phyloP scores from a whole-genome alignment of 2,797 vertebrate genomes.

The Schizopygopsis malacanthus region DNA sequence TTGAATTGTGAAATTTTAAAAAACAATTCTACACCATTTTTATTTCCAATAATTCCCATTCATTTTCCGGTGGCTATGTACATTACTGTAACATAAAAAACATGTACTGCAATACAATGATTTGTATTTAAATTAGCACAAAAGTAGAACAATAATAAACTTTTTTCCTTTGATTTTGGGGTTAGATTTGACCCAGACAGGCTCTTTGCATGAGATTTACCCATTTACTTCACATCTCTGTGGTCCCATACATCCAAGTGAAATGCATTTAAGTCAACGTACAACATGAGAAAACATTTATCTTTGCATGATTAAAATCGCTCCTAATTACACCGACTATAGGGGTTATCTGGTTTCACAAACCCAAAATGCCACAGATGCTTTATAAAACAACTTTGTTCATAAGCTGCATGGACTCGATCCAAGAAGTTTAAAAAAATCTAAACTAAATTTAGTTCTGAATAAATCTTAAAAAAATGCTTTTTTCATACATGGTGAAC shows the following conservation, averaged over 20 bases:
- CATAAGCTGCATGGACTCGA: not conserved
- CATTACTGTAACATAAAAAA: not conserved
- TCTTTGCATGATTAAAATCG: not conserved
- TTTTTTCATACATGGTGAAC: not conserved
- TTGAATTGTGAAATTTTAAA: not conserved
- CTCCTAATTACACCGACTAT: not conserved
- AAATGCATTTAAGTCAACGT: conserved; percentile 19
- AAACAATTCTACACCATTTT: no score
- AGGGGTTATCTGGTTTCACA: conserved; percentile 1
- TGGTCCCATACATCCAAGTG: conserved; percentile 36
- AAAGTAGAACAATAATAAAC: not conserved
- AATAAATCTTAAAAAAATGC: not conserved
- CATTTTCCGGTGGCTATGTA: not conserved
- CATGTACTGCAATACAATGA: not conserved
- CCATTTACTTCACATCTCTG: not conserved
- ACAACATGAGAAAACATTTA: conserved; percentile 7
- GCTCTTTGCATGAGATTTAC: not conserved
- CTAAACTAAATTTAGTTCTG: not conserved
- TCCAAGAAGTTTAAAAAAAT: conserved; percentile 13
- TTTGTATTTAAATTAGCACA: not conserved
- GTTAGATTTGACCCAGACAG: conserved; percentile 10
- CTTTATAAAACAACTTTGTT: conserved; percentile 1
- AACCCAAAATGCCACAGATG: conserved; percentile 18
- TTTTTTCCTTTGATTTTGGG: not conserved
- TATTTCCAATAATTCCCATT: no score